A percentile compares a stretch with the other conserved stretches of the same genome.
These are phyloP conservation scores for Papilio xuthus DNA, from an alignment of 1,140 invertebrate genomes.

Conservation along the genomic window DNA sequence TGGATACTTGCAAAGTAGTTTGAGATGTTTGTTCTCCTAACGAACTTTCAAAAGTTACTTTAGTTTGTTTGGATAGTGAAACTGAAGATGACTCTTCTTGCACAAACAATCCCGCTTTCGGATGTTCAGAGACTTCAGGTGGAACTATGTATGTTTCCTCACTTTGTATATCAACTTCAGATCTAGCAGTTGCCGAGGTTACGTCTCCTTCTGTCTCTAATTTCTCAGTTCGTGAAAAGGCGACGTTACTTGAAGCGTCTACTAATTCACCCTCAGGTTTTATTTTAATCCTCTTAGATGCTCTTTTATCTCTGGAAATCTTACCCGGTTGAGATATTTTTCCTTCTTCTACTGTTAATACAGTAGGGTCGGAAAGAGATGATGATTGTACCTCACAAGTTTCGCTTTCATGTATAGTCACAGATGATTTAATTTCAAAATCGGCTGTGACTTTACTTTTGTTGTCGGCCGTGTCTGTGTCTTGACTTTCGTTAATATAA, in stretches of 20 bases:
- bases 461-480: conserved; percentile 46
- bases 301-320: conserved; percentile 6
- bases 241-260: conserved; percentile 11
- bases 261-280: conserved; percentile 4
- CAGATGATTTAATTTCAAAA: conserved; percentile 66
- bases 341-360: conserved; percentile 12
- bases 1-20: conserved; percentile 39
- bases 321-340: background rate
- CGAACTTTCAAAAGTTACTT: conserved; percentile 29
- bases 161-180: conserved; percentile 32
- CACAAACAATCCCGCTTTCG: conserved; percentile 16
- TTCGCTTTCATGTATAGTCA: conserved; percentile 46
- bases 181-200: conserved; percentile 18
- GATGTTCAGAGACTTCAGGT: conserved; percentile 14
- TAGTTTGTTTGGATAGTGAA: conserved; percentile 32
- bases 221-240: conserved; percentile 23
- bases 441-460: conserved; percentile 59
- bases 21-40: conserved; percentile 30
- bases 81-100: conserved; percentile 35
- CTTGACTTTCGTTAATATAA: conserved; percentile 58
- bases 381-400: conserved; percentile 30
- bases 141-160: conserved; percentile 34
- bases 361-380: conserved; percentile 9
- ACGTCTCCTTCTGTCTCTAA: conserved; percentile 28
- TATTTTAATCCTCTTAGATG: background rate